Evolutionary conservation across 2,113 vertebrate species (phyloP).

Genomic region (Amblyopsis rosae): DNA sequence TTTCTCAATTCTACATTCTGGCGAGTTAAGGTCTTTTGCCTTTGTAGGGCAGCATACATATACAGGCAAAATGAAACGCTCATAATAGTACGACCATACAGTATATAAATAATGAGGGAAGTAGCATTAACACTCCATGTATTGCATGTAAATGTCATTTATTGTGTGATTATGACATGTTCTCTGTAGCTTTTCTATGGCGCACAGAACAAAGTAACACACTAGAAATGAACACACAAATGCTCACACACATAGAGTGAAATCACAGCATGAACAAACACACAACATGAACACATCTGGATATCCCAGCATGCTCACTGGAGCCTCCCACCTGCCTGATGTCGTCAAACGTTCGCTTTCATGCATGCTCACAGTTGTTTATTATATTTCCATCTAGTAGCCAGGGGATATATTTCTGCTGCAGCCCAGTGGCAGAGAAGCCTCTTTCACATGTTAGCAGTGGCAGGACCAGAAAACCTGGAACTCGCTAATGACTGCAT

Average conservation of each 20-base stretch:
- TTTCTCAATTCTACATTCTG: too few relatives aligned
- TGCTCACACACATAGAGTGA: background rate
- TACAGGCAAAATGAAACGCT: too few relatives aligned
- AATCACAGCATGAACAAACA: too few relatives aligned
- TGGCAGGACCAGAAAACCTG: slow-evolving; percentile 50
- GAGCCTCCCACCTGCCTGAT: slow-evolving; percentile 46
- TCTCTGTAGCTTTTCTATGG: too few relatives aligned
- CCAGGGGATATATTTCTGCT: slow-evolving; percentile 75
- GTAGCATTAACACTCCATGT: background rate
- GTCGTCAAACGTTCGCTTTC: slow-evolving; percentile 51
- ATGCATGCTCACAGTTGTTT: slow-evolving; percentile 66
- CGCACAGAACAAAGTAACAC: slow-evolving; percentile 26
- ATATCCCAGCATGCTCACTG: slow-evolving; percentile 63
- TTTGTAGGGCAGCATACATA: too few relatives aligned
- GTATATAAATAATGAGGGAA: too few relatives aligned
- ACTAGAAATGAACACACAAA: slow-evolving; percentile 13
- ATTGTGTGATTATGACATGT: background rate
- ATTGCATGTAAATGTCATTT: background rate
- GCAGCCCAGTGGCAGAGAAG: slow-evolving; percentile 55
- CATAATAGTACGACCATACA: too few relatives aligned
- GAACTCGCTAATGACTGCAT: slow-evolving; percentile 69
- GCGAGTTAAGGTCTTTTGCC: too few relatives aligned
- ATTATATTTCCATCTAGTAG: slow-evolving; percentile 73
- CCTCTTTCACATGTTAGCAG: slow-evolving; percentile 62
- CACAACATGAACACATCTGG: slow-evolving; percentile 41